Conservation (phyloP, 2,797 vertebrate species). For the Phylloscopus collybita region DNA sequence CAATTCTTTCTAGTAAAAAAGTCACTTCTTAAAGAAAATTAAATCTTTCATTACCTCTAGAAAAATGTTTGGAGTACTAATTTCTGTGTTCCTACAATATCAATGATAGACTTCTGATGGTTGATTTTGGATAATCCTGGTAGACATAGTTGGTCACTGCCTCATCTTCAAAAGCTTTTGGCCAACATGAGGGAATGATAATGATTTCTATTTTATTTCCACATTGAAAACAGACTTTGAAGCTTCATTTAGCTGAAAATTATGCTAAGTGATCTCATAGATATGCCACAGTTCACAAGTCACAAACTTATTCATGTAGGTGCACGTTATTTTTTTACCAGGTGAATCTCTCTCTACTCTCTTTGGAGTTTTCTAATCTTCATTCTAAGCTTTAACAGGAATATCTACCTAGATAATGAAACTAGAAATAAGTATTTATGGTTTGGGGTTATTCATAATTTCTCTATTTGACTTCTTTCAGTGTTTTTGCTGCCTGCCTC, state of each 20-base stretch:
- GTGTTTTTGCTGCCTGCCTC: not conserved
- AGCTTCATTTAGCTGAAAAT: not conserved
- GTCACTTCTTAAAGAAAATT: not conserved
- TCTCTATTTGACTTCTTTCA: not conserved
- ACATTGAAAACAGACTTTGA: not conserved
- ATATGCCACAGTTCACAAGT: not conserved
- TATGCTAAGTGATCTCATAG: not conserved
- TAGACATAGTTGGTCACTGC: not conserved
- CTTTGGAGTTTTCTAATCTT: not conserved
- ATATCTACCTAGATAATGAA: not conserved
- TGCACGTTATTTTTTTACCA: not conserved
- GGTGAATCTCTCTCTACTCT: not conserved
- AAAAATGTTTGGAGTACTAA: not conserved
- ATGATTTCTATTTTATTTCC: not conserved
- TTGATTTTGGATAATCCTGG: not conserved
- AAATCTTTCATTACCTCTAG: not conserved
- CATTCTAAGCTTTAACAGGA: not conserved
- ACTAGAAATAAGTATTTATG: not conserved
- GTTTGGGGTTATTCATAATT: not conserved
- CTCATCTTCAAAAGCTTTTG: not conserved
- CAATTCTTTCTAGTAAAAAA: not conserved
- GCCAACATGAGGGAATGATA: not conserved
- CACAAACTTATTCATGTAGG: not conserved
- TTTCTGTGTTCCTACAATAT: not conserved
- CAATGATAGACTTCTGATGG: not conserved